Evolutionary conservation across 2,888 invertebrate species (phyloP), one percentile per base, ranked within the genome.

Genomic region (Drosophila quinaria): DNA sequence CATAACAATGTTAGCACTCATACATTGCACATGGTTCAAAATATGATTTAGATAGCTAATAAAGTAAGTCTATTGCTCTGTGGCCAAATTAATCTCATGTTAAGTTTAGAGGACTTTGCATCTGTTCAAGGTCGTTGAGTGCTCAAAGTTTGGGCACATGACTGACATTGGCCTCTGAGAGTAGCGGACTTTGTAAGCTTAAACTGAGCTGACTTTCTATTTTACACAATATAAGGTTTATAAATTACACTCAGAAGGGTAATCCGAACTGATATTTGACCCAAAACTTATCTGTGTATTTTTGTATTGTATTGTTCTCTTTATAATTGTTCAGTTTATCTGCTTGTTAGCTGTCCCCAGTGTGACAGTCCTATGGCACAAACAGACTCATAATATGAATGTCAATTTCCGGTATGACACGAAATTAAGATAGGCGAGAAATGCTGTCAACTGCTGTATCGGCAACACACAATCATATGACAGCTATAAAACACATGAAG

Each of bases 361-460:
- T 68, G 84, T 72, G 72, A 70, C 68, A 78, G 68, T 42, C 35
- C 61, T 61, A 66, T 78, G 71, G 65, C 78, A 64, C 62, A 44
- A 56, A 51, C 56, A 46, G 46, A 49, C 22, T 41, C 63, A 55
- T 35, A 64, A 69, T 72, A 54, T 49, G 76, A 70, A 86, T 85
- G 89, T 78, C 86, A 81, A 89, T 89, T 80, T 78, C 51, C 66
- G 64, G 62, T 86, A 70, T 86, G 86, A 85, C 86, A 87, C 49
- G 69, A 82, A 87, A 89, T 86, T 89, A 86, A 86, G 86, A 86
- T 86, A 87, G 78, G 71, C 84, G 47, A 64, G 46, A 66, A 81
- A 42, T 73, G 64, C 80, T 84, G 88, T 81, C 88, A 78, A 76
- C 74, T 82, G 67, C 56, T 56, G 55, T 65, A 66, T 77, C 81